Base-by-base conservation (phyloP, 2,113 vertebrate species). In the Lethenteron camtschaticum region DNA sequence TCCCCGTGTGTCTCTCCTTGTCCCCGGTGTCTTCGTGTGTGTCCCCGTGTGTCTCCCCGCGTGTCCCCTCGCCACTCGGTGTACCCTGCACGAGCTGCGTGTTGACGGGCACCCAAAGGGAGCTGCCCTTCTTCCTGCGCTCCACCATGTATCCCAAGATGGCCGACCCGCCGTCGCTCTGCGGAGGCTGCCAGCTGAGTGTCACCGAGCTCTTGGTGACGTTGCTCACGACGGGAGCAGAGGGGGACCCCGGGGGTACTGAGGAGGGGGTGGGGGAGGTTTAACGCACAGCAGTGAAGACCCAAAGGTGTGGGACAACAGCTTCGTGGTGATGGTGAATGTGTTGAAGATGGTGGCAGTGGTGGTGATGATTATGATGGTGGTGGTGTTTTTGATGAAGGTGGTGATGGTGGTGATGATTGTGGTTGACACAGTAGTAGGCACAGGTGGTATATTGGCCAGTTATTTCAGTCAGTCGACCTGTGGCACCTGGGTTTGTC, bases 81-180 rank as follows among this genome's bases (percentile, higher is more conserved):
- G 24, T 69, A 84, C 81, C 81, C 78, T 81, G 75, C 68, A 83
- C 66, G n/a, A 75, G 75, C n/a, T 81, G 79, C 69, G 80, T 74
- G 56, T 76, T 80, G 71, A 79, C 57, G 24, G 76, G 74, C 56
- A 82, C 71, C 81, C 76, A 83, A 70, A 81, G 74, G 41, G 57
- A 81, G 73, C 77, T 79, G 24, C 78, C 77, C 74, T 82, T 82
- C 73, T 82, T 83, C 69, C 73, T 81, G 70, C 74, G 74, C 72
- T 81, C 77, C 55, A 77, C 75, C 70, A 79, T 16, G 58, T 81
- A 82, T 20, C 79, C 71, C 10, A 80, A 73, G 56, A 81, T 71
- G 10, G 77, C 14, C 7, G 77, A 77, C 12, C 82, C 74, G 9
- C 80, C 78, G 11, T 81, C 74, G 3, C 78, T 63, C 12, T 57